These are phyloP conservation scores for Perognathus longimembris DNA, from an alignment of 2,113 vertebrate genomes.

Conservation along the genomic window DNA sequence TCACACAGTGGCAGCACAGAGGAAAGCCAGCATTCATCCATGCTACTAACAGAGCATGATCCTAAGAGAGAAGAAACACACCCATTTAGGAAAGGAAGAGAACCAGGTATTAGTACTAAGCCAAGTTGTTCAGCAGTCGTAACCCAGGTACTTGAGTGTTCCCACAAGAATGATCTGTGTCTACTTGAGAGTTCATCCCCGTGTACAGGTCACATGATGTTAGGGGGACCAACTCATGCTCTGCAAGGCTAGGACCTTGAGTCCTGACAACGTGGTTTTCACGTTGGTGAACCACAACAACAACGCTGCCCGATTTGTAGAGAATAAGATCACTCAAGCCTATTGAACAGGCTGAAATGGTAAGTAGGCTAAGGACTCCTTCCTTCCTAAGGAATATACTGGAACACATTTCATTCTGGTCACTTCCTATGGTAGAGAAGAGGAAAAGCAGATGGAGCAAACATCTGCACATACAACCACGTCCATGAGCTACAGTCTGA, in stretches of 20 bases:
- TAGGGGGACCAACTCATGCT: not conserved
- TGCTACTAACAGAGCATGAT: not conserved
- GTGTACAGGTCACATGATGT: not conserved
- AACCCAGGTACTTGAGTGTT: not conserved
- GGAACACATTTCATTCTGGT: too few relatives aligned
- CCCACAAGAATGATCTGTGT: not conserved
- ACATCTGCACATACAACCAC: not conserved
- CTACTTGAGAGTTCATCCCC: too few relatives aligned
- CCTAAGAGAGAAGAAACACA: not conserved
- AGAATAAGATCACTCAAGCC: not conserved
- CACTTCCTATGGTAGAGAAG: not conserved
- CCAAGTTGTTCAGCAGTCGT: not conserved
- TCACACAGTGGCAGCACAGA: not conserved
- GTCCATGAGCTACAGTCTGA: not conserved
- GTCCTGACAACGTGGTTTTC: not conserved
- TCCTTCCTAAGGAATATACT: not conserved
- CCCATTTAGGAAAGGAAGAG: not conserved
- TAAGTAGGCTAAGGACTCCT: not conserved
- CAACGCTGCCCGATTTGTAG: not conserved
- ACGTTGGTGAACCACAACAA: slow-evolving; percentile 39
- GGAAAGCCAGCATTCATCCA: not conserved
- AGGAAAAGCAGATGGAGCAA: not conserved
- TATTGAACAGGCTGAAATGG: not conserved
- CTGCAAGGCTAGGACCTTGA: not conserved
- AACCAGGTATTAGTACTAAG: not conserved